Evolutionary conservation across 2,797 vertebrate genomes (phyloP).

Genomic region (Cirrhinus mrigala): DNA sequence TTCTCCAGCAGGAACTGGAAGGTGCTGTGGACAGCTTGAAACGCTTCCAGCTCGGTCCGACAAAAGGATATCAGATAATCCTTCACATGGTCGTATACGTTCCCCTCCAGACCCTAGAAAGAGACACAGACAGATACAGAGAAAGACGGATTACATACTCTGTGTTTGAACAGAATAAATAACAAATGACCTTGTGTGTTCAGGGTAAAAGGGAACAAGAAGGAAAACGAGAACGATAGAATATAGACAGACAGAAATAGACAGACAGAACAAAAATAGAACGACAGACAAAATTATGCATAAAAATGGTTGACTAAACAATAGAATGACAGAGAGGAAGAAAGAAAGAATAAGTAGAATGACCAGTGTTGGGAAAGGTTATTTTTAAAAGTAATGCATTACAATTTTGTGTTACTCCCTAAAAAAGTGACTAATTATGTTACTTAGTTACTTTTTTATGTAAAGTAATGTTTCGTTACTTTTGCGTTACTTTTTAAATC

Average conservation of each 20-base stretch:
- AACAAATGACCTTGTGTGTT: neutral
- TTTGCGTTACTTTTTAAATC: too few relatives aligned
- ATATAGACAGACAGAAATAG: too few relatives aligned
- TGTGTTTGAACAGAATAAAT: neutral
- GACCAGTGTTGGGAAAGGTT: too few relatives aligned
- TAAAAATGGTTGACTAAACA: neutral
- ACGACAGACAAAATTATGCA: neutral
- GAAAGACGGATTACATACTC: neutral
- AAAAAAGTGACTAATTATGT: too few relatives aligned
- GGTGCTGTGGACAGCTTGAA: slow-evolving; percentile 93
- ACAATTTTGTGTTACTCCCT: too few relatives aligned
- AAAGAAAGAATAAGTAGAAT: neutral
- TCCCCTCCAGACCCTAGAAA: slow-evolving; percentile 90
- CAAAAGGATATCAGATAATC: slow-evolving; percentile 96
- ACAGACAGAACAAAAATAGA: neutral
- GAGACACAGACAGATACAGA: neutral
- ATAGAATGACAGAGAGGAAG: neutral
- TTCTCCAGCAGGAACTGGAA: slow-evolving; percentile 97
- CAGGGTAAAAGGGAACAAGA: neutral
- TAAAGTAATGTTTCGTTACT: too few relatives aligned
- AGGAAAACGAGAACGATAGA: neutral
- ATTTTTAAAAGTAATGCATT: too few relatives aligned
- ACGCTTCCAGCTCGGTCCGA: slow-evolving; percentile 92
- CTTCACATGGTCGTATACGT: slow-evolving; percentile 94
- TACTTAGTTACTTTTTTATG: too few relatives aligned